Evolutionary conservation across 2,888 invertebrate genomes (phyloP), one percentile per base, ranked within the genome.

Genomic region (Trisateles emortualis): DNA sequence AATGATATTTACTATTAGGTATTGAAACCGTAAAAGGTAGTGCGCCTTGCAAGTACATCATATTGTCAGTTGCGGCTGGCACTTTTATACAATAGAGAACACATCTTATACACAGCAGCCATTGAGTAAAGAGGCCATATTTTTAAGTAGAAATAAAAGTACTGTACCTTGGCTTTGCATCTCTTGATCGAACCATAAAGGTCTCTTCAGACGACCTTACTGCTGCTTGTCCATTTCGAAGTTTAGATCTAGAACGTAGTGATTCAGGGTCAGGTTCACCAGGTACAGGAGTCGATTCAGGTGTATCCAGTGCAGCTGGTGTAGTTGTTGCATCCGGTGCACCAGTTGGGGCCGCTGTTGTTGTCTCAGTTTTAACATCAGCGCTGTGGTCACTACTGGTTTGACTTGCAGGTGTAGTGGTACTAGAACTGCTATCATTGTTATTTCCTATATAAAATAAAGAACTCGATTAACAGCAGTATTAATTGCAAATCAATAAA

Each of bases 101-200:
- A n/a, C n/a, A n/a, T n/a, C n/a, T n/a, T n/a, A n/a, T n/a, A n/a
- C n/a, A n/a, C n/a, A n/a, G n/a, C n/a, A n/a, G n/a, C n/a, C n/a
- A n/a, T n/a, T n/a, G n/a, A n/a, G n/a, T n/a, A n/a, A n/a, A n/a
- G n/a, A n/a, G n/a, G n/a, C n/a, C n/a, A n/a, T n/a, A n/a, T n/a
- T n/a, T n/a, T n/a, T n/a, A n/a, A n/a, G n/a, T n/a, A n/a, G n/a
- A 8, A 17, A 9, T 8, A 6, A n/a, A 8, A 48, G 10, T 16
- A 30, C 8, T 16, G 10, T 50, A 50, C 49, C 42, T 50, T 16
- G 42, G 29, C 13, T 29, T 33, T 6, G 8, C 0, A 43, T 38
- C 36, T 30, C 22, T 26, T 6, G 49, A 9, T 26, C 49, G 33
- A 26, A 35, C 17, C n/a, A 43, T 29, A 26, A 43, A 36, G n/a